These are phyloP conservation scores for Drosophila takahashii DNA, from an alignment of 1,140 invertebrate species.

Conservation along the genomic window DNA sequence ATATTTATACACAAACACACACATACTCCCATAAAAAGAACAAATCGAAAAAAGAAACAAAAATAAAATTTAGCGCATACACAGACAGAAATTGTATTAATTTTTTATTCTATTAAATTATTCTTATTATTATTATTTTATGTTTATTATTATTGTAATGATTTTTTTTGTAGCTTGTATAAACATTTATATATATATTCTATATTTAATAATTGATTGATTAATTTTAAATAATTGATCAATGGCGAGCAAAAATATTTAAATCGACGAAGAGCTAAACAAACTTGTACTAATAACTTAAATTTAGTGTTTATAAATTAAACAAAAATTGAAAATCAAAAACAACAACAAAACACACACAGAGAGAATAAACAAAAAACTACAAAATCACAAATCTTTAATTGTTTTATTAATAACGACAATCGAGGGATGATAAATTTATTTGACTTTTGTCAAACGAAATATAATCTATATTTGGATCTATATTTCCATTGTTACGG, in stretches of 20 bases:
- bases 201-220: slow-evolving; percentile 52
- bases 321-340: slow-evolving; percentile 33
- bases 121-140: slow-evolving; percentile 82
- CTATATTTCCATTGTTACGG: no score
- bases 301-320: slow-evolving; percentile 59
- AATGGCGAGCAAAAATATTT: slow-evolving; percentile 52
- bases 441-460: slow-evolving; percentile 6
- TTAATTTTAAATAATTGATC: slow-evolving; percentile 62
- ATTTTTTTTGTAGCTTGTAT: slow-evolving; percentile 70
- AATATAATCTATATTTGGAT: no score
- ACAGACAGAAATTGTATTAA: slow-evolving; percentile 79
- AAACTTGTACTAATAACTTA: slow-evolving; percentile 75
- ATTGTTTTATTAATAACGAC: slow-evolving; percentile 15
- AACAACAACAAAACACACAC: slow-evolving; percentile 54
- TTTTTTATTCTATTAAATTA: slow-evolving; percentile 84
- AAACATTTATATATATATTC: slow-evolving; percentile 46
- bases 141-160: slow-evolving; percentile 76
- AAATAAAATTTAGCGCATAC: slow-evolving; percentile 30
- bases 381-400: slow-evolving; percentile 50
- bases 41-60: slow-evolving; percentile 36
- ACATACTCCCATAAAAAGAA: slow-evolving; percentile 36
- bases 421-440: slow-evolving; percentile 9
- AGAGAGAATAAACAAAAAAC: slow-evolving; percentile 57
- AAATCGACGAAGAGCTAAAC: slow-evolving; percentile 39
- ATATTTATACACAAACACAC: slow-evolving; percentile 63